phyloP scores from a whole-genome alignment of 2,113 vertebrate genomes.

The Chaetops frenatus region DNA sequence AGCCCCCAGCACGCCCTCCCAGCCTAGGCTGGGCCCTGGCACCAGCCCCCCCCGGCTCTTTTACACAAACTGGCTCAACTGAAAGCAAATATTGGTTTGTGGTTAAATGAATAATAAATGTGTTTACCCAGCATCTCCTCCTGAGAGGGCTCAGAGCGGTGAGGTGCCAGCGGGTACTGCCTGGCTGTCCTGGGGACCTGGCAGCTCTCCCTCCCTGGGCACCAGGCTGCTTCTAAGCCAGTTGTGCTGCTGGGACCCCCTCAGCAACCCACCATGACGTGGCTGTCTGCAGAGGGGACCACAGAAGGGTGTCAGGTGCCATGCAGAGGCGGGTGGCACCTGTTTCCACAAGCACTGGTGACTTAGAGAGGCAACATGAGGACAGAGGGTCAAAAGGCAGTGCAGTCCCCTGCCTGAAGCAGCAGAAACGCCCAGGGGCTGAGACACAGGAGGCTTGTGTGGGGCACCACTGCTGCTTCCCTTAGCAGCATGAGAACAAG shows the following conservation, averaged over 20 bases:
- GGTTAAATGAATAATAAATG: conserved; percentile 55
- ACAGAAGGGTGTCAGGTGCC: accelerated
- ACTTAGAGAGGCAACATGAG: not conserved
- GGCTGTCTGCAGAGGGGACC: not conserved
- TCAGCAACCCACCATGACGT: accelerated
- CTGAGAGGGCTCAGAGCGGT: not conserved
- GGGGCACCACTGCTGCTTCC: not conserved
- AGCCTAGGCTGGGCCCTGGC: not conserved
- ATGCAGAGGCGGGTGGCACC: not conserved
- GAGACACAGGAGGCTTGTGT: not conserved
- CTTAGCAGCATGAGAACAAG: not conserved
- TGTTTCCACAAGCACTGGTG: not conserved
- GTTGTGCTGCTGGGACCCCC: not conserved
- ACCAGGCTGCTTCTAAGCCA: not conserved
- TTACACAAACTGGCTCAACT: conserved; percentile 10
- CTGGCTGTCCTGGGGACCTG: not conserved
- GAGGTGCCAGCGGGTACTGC: not conserved
- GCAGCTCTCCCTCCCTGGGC: not conserved
- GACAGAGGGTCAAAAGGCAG: not conserved
- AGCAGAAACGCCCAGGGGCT: not conserved
- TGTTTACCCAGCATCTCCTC: conserved; percentile 38
- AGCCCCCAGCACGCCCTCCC: accelerated
- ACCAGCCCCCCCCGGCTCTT: not conserved
- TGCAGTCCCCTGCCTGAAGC: not conserved
- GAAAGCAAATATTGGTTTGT: conserved; percentile 60